These are phyloP conservation scores for Hoplodrina ambigua DNA, from an alignment of 2,888 invertebrate species.

Conservation along the genomic window DNA sequence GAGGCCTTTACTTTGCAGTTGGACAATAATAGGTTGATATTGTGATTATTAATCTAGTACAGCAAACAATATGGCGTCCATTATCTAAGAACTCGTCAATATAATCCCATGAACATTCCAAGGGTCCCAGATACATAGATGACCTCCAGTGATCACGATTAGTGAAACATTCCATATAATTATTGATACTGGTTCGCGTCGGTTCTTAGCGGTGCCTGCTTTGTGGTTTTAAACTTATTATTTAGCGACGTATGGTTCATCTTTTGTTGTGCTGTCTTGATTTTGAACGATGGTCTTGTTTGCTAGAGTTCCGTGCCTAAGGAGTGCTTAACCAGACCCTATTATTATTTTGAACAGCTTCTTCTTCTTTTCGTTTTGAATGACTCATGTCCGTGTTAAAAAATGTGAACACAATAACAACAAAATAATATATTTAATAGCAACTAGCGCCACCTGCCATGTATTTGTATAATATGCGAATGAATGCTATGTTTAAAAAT, in stretches of 20 bases:
- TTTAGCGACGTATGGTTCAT: slow-evolving; percentile 25
- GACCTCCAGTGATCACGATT: slow-evolving; percentile 45
- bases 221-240: slow-evolving; percentile 45
- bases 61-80: slow-evolving; percentile 7
- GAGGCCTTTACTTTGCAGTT: no score
- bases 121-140: slow-evolving; percentile 51
- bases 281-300: neutral
- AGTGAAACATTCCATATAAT: slow-evolving; percentile 54
- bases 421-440: no score
- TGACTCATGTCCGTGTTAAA: no score
- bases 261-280: slow-evolving; percentile 1
- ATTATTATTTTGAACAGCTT: no score
- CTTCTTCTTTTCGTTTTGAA: no score
- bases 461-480: no score
- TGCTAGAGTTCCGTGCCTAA: no score
- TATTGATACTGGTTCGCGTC: slow-evolving; percentile 50
- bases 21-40: no score
- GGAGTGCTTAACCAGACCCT: no score
- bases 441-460: no score
- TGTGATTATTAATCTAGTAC: neutral
- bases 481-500: no score
- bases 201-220: slow-evolving; percentile 29
- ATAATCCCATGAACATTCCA: slow-evolving; percentile 43
- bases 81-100: slow-evolving; percentile 38
- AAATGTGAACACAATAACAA: no score